phyloP scores from a whole-genome alignment of 2,797 vertebrate genomes.

The Brotogeris chrysoptera region DNA sequence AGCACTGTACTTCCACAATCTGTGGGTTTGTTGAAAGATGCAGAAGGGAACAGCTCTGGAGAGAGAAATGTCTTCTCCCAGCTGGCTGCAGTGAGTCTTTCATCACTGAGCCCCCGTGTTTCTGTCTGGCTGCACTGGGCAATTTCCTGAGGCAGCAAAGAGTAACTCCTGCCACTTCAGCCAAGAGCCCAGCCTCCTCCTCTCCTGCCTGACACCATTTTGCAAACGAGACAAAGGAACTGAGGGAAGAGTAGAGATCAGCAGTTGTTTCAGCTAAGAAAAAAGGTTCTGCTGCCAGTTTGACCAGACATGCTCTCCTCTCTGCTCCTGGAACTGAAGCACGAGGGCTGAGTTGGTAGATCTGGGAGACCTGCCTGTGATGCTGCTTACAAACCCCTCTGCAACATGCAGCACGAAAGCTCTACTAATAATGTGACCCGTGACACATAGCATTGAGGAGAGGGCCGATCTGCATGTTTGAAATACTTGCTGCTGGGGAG shows the following conservation, averaged over 20 bases:
- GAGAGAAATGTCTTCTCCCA: neutral
- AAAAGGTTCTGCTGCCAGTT: neutral
- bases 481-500: neutral
- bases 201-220: neutral
- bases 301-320: neutral
- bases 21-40: neutral
- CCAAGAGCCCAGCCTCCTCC: neutral
- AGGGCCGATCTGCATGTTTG: neutral
- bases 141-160: neutral
- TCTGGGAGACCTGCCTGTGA: neutral
- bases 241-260: neutral
- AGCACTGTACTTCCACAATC: neutral
- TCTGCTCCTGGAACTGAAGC: neutral
- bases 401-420: neutral
- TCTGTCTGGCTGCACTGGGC: neutral
- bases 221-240: neutral
- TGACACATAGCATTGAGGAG: rapidly evolving
- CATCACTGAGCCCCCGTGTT: neutral
- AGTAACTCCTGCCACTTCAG: neutral
- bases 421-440: neutral
- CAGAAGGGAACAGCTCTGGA: neutral
- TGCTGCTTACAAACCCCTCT: neutral
- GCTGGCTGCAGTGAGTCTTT: neutral
- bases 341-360: neutral
- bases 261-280: neutral